Evolutionary conservation across 2,888 invertebrate species (phyloP).

Genomic region (Caradrina clavipalpis): DNA sequence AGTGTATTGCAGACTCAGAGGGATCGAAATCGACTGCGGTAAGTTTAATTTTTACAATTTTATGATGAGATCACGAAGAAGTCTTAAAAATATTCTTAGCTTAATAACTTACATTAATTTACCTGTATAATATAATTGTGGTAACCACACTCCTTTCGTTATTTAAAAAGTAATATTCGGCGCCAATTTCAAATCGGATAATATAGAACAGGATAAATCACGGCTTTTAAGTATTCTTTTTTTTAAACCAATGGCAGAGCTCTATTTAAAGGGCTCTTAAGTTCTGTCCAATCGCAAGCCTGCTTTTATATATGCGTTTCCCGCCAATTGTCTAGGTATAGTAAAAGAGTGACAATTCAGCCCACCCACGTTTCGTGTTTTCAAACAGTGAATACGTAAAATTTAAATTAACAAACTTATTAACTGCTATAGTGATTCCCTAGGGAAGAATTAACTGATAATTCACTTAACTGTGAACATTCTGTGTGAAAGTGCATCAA

Average conservation of each 20-base stretch:
- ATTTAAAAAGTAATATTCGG: conserved; percentile 8
- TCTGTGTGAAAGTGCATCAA: too few relatives aligned
- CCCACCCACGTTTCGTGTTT: too few relatives aligned
- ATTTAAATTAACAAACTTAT: too few relatives aligned
- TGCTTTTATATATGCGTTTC: conserved; percentile 17
- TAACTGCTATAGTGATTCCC: too few relatives aligned
- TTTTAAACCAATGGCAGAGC: conserved; percentile 16
- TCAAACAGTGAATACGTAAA: too few relatives aligned
- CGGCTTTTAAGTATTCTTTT: conserved; percentile 16
- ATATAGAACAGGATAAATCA: conserved; percentile 8
- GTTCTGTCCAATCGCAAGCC: conserved; percentile 15
- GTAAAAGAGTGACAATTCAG: background rate
- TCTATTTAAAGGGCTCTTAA: conserved; percentile 15
- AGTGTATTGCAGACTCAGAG: conserved; percentile 1
- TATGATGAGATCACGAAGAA: conserved; percentile 7
- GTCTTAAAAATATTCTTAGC: conserved; percentile 8
- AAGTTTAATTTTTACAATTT: conserved; percentile 4
- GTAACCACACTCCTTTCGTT: conserved; percentile 8
- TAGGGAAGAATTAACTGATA: too few relatives aligned
- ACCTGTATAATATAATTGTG: conserved; percentile 7
- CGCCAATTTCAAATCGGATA: conserved; percentile 8
- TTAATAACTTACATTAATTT: conserved; percentile 8
- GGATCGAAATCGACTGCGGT: conserved; percentile 1
- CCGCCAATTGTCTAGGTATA: conserved; percentile 5
- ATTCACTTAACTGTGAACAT: too few relatives aligned